These are phyloP conservation scores for Gambelia wislizenii DNA, from an alignment of 2,797 vertebrate genomes.

Conservation along the genomic window DNA sequence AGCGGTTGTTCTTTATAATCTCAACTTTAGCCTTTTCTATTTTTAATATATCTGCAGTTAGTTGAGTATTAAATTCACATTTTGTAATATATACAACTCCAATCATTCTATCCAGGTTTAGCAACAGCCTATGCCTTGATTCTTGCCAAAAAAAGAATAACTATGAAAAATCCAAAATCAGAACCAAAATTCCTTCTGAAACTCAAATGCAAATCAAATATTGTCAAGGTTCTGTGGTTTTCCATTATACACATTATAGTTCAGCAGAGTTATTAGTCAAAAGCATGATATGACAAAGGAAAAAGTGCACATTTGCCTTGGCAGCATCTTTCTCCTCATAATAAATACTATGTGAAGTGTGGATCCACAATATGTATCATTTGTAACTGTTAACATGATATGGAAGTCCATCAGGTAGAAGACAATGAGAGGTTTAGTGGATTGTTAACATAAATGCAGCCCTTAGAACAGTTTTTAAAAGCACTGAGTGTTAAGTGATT, in stretches of 20 bases:
- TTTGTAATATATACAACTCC: background rate
- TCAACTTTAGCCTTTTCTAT: too few relatives aligned
- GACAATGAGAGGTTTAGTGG: background rate
- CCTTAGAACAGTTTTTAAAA: slow-evolving; percentile 28
- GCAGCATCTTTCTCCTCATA: background rate
- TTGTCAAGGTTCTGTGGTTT: background rate
- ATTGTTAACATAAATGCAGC: background rate
- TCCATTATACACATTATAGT: background rate
- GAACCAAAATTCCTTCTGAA: background rate
- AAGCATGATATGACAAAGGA: background rate
- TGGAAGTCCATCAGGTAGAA: background rate
- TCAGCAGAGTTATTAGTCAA: background rate
- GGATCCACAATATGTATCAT: too few relatives aligned
- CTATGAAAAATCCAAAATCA: background rate
- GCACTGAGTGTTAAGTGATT: background rate
- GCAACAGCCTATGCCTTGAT: background rate
- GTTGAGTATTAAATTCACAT: background rate
- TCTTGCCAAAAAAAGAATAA: background rate
- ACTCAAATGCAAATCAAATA: background rate
- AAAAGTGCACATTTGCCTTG: too few relatives aligned
- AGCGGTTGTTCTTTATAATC: too few relatives aligned
- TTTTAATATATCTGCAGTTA: too few relatives aligned
- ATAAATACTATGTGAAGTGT: background rate
- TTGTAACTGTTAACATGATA: slow-evolving; percentile 34
- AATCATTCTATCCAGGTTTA: background rate